Percentiles rank a stretch among this genome's conserved stretches.
Conservation (phyloP, 1,140 invertebrate species). For the Drosophila bipectinata region DNA sequence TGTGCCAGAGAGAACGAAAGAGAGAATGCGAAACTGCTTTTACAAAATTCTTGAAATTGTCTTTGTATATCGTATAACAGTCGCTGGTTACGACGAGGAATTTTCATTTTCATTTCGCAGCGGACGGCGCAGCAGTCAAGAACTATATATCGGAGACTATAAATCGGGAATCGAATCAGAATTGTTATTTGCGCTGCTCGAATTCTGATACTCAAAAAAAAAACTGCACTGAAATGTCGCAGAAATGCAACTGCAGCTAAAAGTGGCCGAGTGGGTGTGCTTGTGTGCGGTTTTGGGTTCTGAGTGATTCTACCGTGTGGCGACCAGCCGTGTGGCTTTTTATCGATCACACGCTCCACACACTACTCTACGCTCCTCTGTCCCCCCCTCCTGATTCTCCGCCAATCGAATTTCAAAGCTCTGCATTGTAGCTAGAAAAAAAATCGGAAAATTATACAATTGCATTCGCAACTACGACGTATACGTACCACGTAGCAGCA, state of each 20-base stretch:
- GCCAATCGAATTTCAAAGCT: conserved; percentile 64
- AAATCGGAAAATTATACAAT: conserved; percentile 69
- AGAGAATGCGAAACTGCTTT: conserved; percentile 40
- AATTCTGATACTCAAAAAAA: conserved; percentile 15
- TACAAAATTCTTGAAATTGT: conserved; percentile 47
- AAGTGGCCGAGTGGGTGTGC: conserved; percentile 32
- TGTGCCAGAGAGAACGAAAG: conserved; percentile 24
- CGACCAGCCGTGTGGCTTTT: conserved; percentile 23
- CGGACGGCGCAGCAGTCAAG: conserved; percentile 77
- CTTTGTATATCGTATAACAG: conserved; percentile 79
- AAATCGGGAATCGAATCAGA: conserved; percentile 29
- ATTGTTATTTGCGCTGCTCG: conserved; percentile 16
- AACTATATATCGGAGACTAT: conserved; percentile 38
- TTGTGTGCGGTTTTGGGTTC: conserved; percentile 27
- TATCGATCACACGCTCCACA: conserved; percentile 72
- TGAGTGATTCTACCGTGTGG: conserved; percentile 2
- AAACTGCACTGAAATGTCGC: conserved; percentile 6
- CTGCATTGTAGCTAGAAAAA: conserved; percentile 20
- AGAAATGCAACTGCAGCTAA: conserved; percentile 47
- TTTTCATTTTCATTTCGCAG: conserved; percentile 82
- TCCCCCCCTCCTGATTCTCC: neutral
- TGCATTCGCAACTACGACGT: conserved; percentile 58
- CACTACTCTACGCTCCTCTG: conserved; percentile 13
- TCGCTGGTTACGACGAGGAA: conserved; percentile 77
- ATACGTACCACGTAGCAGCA: conserved; percentile 14